Percentiles rank a stretch among this genome's conserved stretches.
These are phyloP conservation scores for Heteromurus nitidus DNA, from an alignment of 2,888 invertebrate genomes.

Conservation along the genomic window DNA sequence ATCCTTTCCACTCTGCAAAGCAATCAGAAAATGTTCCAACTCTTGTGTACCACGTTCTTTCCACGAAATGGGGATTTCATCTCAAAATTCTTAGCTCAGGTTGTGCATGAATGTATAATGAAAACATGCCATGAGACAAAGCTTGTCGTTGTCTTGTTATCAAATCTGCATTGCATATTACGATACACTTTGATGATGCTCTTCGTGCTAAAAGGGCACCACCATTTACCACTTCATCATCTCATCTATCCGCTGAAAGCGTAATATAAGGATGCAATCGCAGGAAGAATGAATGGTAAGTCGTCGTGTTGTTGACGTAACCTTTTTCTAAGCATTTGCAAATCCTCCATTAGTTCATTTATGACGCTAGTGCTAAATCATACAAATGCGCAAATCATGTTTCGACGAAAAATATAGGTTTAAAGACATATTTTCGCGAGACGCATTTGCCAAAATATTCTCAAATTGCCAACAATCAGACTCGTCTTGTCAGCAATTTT, in stretches of 20 bases:
- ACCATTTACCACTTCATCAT: neutral
- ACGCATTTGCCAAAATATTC: conserved; percentile 15
- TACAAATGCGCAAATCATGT: too few species aligned
- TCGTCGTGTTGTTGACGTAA: conserved; percentile 55
- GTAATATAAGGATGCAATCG: neutral
- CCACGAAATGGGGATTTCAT: conserved; percentile 16
- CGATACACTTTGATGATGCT: too few species aligned
- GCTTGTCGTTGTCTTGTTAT: neutral
- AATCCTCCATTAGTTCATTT: conserved; percentile 10
- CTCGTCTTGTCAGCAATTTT: too few species aligned
- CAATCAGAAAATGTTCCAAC: neutral
- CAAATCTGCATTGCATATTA: neutral
- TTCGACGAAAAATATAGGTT: too few species aligned
- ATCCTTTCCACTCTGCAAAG: too few species aligned
- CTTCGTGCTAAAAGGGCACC: neutral
- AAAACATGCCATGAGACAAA: neutral
- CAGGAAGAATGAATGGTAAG: too few species aligned
- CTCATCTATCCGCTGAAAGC: neutral
- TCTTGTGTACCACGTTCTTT: neutral
- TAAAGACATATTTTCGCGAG: too few species aligned
- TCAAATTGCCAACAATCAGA: conserved; percentile 2
- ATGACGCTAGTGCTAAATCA: conserved; percentile 2
- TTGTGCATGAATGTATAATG: too few species aligned
- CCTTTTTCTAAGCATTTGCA: conserved; percentile 33
- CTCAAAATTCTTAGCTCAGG: too few species aligned